Conservation (phyloP, 2,113 vertebrate species). For the Brachyhypopomus gauderio region DNA sequence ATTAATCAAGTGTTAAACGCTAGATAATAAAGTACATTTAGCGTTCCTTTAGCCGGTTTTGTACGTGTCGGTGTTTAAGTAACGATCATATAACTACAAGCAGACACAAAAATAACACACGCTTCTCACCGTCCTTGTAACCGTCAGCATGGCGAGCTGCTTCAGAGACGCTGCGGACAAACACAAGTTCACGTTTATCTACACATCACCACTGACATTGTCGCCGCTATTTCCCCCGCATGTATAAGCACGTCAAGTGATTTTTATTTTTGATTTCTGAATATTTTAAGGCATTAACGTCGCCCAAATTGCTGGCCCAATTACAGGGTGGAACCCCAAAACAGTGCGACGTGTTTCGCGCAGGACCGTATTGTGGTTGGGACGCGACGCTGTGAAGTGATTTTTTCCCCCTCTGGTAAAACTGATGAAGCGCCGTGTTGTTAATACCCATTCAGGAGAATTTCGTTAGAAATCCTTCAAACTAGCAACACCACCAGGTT, state of each 20-base stretch:
- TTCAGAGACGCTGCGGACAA: not conserved
- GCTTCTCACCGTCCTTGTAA: constrained; percentile 65
- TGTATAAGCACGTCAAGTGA: too few species aligned
- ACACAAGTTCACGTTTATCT: too few species aligned
- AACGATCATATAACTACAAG: not conserved
- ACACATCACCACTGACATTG: too few species aligned
- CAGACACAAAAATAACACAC: not conserved
- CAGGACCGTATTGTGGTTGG: not conserved
- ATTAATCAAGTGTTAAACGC: too few species aligned
- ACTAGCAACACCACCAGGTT: not conserved
- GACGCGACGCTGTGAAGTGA: not conserved
- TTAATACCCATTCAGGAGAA: not conserved
- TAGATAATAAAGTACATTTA: too few species aligned
- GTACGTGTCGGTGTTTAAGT: not conserved
- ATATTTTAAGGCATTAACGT: too few species aligned
- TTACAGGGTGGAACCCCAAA: not conserved
- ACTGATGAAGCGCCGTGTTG: not conserved
- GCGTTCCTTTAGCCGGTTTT: not conserved
- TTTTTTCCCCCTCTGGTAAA: not conserved
- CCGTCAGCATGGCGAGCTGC: constrained; percentile 56
- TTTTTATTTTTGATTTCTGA: too few species aligned
- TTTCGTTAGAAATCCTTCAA: not conserved
- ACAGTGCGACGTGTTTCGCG: not conserved
- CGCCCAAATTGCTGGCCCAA: too few species aligned
- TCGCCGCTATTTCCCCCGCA: too few species aligned